Evolutionary conservation across 2,888 invertebrate genomes (phyloP).

Genomic region (Caenorhabditis parvicauda): DNA sequence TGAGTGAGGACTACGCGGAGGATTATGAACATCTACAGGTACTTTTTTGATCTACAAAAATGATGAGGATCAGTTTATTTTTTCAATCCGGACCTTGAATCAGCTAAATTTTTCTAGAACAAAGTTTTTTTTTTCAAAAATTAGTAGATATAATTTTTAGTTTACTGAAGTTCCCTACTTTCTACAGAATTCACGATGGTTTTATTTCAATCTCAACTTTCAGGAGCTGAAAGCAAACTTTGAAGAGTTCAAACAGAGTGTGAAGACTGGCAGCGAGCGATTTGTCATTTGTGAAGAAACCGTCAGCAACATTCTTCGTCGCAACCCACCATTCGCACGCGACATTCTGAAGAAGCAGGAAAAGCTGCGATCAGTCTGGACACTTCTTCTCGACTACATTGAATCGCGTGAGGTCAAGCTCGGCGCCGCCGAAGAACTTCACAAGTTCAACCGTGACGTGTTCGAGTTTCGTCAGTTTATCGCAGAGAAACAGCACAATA

Average conservation of each 20-base stretch:
- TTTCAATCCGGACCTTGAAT: too few relatives aligned
- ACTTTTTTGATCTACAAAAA: too few relatives aligned
- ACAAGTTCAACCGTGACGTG: constrained; percentile 83
- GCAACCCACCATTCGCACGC: constrained; percentile 80
- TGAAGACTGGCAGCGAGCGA: constrained; percentile 83
- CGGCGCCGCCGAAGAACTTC: constrained; percentile 91
- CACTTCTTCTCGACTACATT: constrained; percentile 80
- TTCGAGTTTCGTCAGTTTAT: constrained; percentile 55
- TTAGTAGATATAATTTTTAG: too few relatives aligned
- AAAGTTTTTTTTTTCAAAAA: too few relatives aligned
- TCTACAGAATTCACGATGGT: too few relatives aligned
- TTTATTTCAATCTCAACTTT: too few relatives aligned
- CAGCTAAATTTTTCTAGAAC: too few relatives aligned
- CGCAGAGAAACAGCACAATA: constrained; percentile 78
- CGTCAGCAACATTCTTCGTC: constrained; percentile 74
- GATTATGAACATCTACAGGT: constrained; percentile 71
- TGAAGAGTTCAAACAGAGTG: constrained; percentile 85
- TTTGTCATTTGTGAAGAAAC: constrained; percentile 86
- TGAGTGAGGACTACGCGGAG: constrained; percentile 88
- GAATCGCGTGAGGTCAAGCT: constrained; percentile 82
- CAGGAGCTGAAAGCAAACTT: constrained; percentile 84
- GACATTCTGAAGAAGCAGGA: constrained; percentile 75
- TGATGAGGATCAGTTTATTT: too few relatives aligned
- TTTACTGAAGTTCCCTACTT: too few relatives aligned
- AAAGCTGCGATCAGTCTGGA: constrained; percentile 71